Percentiles rank a stretch among this genome's conserved stretches.
Conservation (phyloP, 2,113 vertebrate species). For the Vombatus ursinus region DNA sequence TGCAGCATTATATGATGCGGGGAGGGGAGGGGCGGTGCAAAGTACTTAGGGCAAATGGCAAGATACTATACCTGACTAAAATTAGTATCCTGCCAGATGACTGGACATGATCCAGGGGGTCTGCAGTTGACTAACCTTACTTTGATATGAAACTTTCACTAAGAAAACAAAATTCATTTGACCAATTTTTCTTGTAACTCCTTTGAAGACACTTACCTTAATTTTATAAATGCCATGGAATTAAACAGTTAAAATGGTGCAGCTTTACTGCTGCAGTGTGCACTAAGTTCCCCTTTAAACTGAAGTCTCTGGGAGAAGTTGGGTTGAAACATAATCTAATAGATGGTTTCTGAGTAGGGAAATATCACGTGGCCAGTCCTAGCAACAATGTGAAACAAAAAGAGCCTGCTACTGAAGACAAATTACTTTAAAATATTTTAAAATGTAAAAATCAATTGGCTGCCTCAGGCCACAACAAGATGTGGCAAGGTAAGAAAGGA, state of each 20-base stretch:
- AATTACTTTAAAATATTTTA: background rate
- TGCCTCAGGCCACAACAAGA: slow-evolving; percentile 40
- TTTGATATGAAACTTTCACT: background rate
- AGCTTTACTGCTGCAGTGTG: background rate
- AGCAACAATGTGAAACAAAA: background rate
- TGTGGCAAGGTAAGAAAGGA: slow-evolving; percentile 56
- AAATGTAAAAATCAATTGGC: slow-evolving; percentile 60
- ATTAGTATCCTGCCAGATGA: background rate
- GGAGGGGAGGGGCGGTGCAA: background rate
- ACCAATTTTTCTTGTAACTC: background rate
- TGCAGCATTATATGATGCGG: background rate
- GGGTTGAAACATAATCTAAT: background rate
- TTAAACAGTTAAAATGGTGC: background rate
- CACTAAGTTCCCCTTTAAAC: background rate
- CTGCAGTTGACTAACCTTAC: background rate
- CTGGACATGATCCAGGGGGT: background rate
- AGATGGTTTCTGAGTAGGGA: background rate
- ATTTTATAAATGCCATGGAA: background rate
- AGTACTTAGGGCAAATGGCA: background rate
- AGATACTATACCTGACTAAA: background rate
- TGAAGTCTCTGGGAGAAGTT: background rate
- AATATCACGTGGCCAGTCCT: background rate
- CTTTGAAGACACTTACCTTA: background rate
- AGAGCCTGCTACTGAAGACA: background rate
- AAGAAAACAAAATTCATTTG: background rate